Conservation (phyloP, 1,140 invertebrate species). For the Ceratina australensis region DNA sequence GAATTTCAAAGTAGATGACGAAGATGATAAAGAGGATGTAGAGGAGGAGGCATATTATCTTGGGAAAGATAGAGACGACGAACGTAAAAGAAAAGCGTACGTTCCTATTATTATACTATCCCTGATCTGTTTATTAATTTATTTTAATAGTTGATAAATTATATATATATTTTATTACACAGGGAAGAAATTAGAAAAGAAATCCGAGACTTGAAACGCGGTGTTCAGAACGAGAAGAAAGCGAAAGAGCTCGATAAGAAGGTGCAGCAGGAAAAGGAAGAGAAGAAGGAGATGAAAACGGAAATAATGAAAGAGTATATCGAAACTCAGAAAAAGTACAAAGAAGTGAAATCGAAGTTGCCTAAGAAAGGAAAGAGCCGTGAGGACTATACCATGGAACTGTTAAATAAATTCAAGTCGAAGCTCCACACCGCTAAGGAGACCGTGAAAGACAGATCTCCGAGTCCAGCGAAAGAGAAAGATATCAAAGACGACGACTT, state of each 20-base stretch:
- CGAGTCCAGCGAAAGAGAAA: slow-evolving; percentile 39
- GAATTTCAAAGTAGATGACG: slow-evolving; percentile 60
- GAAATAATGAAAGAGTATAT: slow-evolving; percentile 87
- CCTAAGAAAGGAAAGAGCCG: slow-evolving; percentile 84
- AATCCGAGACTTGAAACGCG: slow-evolving; percentile 87
- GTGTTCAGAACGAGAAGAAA: slow-evolving; percentile 83
- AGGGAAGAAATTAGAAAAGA: slow-evolving; percentile 89
- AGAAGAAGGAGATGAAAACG: slow-evolving; percentile 78
- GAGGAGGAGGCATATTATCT: slow-evolving; percentile 83
- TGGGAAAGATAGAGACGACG: slow-evolving; percentile 84
- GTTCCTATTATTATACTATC: slow-evolving; percentile 51
- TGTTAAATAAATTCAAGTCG: slow-evolving; percentile 91
- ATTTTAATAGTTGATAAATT: slow-evolving; percentile 14
- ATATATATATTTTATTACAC: slow-evolving; percentile 62
- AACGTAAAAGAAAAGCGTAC: slow-evolving; percentile 85
- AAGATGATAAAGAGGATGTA: slow-evolving; percentile 64
- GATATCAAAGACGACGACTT: slow-evolving; percentile 70
- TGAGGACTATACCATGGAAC: slow-evolving; percentile 86
- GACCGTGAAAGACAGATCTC: slow-evolving; percentile 66
- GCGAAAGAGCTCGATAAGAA: slow-evolving; percentile 80
- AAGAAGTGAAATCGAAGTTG: slow-evolving; percentile 83
- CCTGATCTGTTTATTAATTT: not conserved
- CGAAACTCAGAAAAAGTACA: slow-evolving; percentile 89
- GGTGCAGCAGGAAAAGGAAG: slow-evolving; percentile 75
- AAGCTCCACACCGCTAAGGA: slow-evolving; percentile 87